Evolutionary conservation across 2,888 invertebrate genomes (phyloP), one percentile per base, ranked within the genome.

Genomic region (Brachyptera putata): DNA sequence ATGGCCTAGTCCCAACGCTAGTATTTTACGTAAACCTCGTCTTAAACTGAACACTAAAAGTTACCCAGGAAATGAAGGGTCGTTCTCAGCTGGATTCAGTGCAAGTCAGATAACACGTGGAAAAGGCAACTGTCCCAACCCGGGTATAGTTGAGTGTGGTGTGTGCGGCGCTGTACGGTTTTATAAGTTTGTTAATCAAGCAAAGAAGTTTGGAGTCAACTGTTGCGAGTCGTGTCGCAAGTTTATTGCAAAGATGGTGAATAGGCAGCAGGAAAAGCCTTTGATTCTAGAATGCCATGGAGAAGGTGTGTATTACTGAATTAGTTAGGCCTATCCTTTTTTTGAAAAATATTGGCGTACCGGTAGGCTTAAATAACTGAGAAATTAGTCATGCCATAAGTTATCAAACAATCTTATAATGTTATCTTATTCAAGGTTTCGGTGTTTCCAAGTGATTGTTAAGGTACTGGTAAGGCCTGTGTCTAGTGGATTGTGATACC

Each of bases 211-310:
- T 73, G 91, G 91, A 26, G 87, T 89, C 63, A 85, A 86, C 70
- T 88, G 89, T 66, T 94, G 94, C 74, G 89, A 90, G 71, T 85
- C 89, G 7, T 94, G 94, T 73, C 81, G 89, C 55, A 91, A 91
- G 73, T 93, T 93, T 74, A 89, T 92, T 69, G 85, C 89, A 16
- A 89, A 89, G 72, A 85, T 89, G 80, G 81, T 88, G 64, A 87
- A 87, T 73, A 82, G 84, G 61, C 83, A 82, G 68, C 69, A 76
- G 76, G 66, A 76, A 78, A 43, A 55, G n/a, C 77, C 79, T 61
- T 75, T 81, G 41, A 74, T 79, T 25, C 77, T 86, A 71, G 82
- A 84, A 68, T 87, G 87, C 74, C 79, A 84, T 68, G 86, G 86
- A 65, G 85, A 86, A 75, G 84, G 80, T 80, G n/a, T n/a, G n/a